Base-by-base conservation (phyloP, 2,888 invertebrate species). In the Epirrhoe alternata region DNA sequence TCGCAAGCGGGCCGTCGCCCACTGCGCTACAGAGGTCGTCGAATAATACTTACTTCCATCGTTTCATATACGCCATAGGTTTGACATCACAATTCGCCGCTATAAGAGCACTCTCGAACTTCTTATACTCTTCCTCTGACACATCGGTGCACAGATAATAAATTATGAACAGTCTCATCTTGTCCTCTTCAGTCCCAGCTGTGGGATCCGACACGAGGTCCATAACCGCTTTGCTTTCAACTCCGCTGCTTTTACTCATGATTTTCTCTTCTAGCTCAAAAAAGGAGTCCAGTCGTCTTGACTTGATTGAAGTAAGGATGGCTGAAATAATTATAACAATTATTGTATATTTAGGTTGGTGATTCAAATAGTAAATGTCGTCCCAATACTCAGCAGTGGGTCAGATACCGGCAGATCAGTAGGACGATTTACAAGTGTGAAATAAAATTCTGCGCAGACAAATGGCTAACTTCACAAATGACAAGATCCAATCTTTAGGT, bases 231-330 rank as follows among this genome's bases (percentile, higher is more conserved):
- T 97, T 97, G 82, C 97, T 98, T 71, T 94, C 94, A 0, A 93
- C 86, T 65, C 96, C 89, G 5, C 96, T 95, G 74, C 96, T 95
- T 90, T 96, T 97, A 57, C 97, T 97, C 97, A 99, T 98, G 54
- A 99, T 96, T 88, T 99, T 99, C 85, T 99, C 99, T 93, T 99
- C 99, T 67, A 98, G 94, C 89, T 99, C 99, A 84, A 99, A 99
- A 83, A 98, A 98, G 0, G 98, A 97, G 86, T 99, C 99, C 58
- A 99, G 90, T 74, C 99, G 96, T 60, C 99, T 94, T 0, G 96
- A 95, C 93, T 99, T 98, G 53, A 98, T 98, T 58, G 94, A 95
- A 87, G 97, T 97, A 64, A 98, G 89, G 74, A 98, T 96, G 10
- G 96, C 96, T 94, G 82, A 5, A 87, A 74, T 49, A 55, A 51